Evolutionary conservation across 2,888 invertebrate species (phyloP), one percentile per base, ranked within the genome.

Genomic region (Drosophila nr. perissopoda): DNA sequence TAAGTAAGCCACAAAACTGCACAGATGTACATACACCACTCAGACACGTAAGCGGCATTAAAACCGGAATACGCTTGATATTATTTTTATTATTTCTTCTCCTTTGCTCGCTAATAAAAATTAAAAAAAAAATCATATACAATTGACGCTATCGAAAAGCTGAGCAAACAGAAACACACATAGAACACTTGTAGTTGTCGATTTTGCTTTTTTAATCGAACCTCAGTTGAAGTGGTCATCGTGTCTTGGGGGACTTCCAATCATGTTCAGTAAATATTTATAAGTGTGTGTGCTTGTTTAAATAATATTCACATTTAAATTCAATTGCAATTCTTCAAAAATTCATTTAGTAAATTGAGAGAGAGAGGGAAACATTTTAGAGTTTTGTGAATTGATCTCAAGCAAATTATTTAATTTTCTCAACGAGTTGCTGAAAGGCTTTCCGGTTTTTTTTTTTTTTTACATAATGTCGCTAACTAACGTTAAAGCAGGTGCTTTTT

Each of bases 61-160:
- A 67, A 84, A 76, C 76, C 59, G 74, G 88, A 76, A 76, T 56
- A 70, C 72, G 69, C 62, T 84, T 60, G 84, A 64, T 80, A 64
- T 62, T 46, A 4, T 16, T 57, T 53, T 61, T 61, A 40, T 48
- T 49, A 25, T 36, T 40, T 21, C 7, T 48, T 62, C 21, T 36
- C 27, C 38, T 10, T 58, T 57, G 46, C 40, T 29, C 6, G 16
- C 62, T 60, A 60, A 57, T 61, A 13, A 38, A 40, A 63, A 54
- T 36, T 29, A 33, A 33, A 13, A 11, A 13, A 11, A 52, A 18
- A 54, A 31, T 36, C 21, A 31, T 25, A 13, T 25, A 42, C 53
- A 71, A n/a, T 71, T 60, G 52, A 27, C 27, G 48, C 46, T 40
- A 65, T 38, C 36, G 16, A 46, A 65, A 61, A 52, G 49, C 31